Evolutionary conservation across 2,113 vertebrate species (phyloP).

Genomic region (Hemiprocne comata): DNA sequence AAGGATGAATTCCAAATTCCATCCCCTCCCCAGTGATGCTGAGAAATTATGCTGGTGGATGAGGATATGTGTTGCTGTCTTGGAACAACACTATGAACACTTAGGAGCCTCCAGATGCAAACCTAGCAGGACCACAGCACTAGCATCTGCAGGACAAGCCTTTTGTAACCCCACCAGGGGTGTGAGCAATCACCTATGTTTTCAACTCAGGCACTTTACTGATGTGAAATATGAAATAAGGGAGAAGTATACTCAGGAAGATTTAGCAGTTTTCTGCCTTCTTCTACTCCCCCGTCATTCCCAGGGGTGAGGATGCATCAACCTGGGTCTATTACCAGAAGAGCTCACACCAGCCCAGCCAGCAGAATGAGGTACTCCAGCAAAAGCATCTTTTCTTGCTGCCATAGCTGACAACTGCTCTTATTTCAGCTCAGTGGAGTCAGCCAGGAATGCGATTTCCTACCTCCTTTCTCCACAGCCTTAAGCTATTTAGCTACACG

Average conservation of each 20-base stretch:
- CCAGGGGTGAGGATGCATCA: slow-evolving; percentile 26
- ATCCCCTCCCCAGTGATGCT: not conserved
- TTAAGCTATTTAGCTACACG: not conserved
- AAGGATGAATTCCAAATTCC: slow-evolving; percentile 33
- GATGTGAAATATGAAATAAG: not conserved
- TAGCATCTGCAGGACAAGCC: slow-evolving; percentile 11
- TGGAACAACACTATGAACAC: not conserved
- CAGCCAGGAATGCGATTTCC: not conserved
- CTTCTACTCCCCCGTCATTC: slow-evolving; percentile 53
- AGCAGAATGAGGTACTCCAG: not conserved
- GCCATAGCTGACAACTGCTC: not conserved
- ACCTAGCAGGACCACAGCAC: not conserved
- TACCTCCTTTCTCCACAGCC: not conserved
- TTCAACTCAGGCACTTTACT: not conserved
- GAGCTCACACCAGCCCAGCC: not conserved
- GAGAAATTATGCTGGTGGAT: slow-evolving; percentile 35
- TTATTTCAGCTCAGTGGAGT: not conserved
- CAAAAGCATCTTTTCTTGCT: not conserved
- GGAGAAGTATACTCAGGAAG: not conserved
- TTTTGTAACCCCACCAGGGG: not conserved
- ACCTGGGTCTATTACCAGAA: not conserved
- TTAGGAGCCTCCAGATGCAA: not conserved
- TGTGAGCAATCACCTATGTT: slow-evolving; percentile 11
- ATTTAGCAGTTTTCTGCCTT: slow-evolving; percentile 22
- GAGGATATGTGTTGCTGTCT: not conserved